Conservation (phyloP, 2,888 invertebrate species). For the Torymus aiolomorphi region DNA sequence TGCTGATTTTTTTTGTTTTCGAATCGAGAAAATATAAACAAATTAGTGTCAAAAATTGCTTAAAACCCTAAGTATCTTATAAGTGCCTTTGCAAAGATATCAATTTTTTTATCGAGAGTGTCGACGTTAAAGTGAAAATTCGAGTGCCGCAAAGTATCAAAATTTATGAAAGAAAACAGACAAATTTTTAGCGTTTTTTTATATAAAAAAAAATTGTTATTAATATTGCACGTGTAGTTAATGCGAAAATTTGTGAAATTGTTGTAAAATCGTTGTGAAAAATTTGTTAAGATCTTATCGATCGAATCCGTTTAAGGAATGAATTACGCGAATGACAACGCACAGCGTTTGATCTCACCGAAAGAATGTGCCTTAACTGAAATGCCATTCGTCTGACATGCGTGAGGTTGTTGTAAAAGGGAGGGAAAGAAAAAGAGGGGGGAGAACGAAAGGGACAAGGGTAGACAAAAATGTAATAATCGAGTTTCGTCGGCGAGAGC, state of each 20-base stretch:
- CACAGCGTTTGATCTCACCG: conserved; percentile 56
- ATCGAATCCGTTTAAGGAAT: conserved; percentile 32
- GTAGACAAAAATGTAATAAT: conserved; percentile 33
- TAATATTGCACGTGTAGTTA: conserved; percentile 28
- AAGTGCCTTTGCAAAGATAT: conserved; percentile 45
- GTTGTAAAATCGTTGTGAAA: conserved; percentile 37
- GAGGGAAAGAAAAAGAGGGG: not conserved
- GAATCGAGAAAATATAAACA: conserved; percentile 3
- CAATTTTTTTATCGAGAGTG: conserved; percentile 12
- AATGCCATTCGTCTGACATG: conserved; percentile 53
- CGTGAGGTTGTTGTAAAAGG: conserved; percentile 36
- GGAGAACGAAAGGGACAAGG: not conserved
- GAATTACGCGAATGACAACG: conserved; percentile 49
- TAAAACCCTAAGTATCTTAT: conserved; percentile 42
- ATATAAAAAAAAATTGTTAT: not conserved
- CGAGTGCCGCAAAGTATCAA: conserved; percentile 23
- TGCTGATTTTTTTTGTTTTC: conserved; percentile 40
- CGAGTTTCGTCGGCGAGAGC: conserved; percentile 52
- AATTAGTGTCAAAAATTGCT: conserved; percentile 40
- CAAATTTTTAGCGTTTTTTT: conserved; percentile 38
- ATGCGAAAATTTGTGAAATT: conserved; percentile 47
- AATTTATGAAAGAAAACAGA: conserved; percentile 17
- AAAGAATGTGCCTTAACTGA: conserved; percentile 55
- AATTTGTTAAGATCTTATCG: conserved; percentile 45
- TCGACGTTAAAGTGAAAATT: conserved; percentile 25